phyloP scores from a whole-genome alignment of 1,140 invertebrate genomes.

The Physella acuta region DNA sequence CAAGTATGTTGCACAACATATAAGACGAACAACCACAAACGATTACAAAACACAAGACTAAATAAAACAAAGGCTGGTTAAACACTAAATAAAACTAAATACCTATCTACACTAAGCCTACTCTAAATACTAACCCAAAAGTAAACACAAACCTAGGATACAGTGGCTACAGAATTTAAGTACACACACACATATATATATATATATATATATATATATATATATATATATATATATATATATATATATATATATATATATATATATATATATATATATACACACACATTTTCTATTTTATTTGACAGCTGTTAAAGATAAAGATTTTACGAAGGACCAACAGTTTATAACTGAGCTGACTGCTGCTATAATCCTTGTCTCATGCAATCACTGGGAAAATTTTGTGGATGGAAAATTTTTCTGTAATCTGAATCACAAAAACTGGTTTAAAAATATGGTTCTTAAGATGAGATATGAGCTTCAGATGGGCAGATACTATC shows the following conservation, averaged over 20 bases:
- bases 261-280: neutral
- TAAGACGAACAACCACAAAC: too few relatives aligned
- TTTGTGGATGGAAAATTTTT: slow-evolving; percentile 71
- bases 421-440: slow-evolving; percentile 23
- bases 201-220: slow-evolving; percentile 4
- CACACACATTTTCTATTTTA: neutral
- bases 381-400: slow-evolving; percentile 96
- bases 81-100: too few relatives aligned
- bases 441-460: slow-evolving; percentile 28
- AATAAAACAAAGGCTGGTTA: too few relatives aligned
- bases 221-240: neutral
- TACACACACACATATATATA: too few relatives aligned
- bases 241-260: neutral
- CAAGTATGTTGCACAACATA: too few relatives aligned
- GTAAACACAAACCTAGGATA: too few relatives aligned
- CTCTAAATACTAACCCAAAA: too few relatives aligned
- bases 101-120: too few relatives aligned
- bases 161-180: too few relatives aligned
- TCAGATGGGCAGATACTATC: slow-evolving; percentile 4
- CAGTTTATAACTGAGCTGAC: slow-evolving; percentile 11
- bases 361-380: slow-evolving; percentile 75
- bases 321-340: too few relatives aligned
- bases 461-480: slow-evolving; percentile 28
- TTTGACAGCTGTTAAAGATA: neutral
- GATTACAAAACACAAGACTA: too few relatives aligned